Conservation (phyloP, 2,797 vertebrate species). For the Mormyrus hasselquistii region DNA sequence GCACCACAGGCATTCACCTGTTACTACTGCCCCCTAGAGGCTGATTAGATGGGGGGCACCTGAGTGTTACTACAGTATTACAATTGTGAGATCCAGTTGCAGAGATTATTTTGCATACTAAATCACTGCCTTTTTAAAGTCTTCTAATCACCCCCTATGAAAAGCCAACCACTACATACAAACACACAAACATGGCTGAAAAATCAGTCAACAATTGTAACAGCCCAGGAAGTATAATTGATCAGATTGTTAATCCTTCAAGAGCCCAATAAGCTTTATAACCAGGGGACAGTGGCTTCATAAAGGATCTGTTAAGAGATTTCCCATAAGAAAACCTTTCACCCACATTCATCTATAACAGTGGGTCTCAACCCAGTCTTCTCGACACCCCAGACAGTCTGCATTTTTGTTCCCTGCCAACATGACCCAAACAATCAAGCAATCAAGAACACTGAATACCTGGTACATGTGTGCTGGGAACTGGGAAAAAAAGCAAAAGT, state of each 20-base stretch:
- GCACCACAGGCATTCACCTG: not conserved
- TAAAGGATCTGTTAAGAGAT: not conserved
- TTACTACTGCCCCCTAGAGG: not conserved
- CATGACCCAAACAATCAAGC: not conserved
- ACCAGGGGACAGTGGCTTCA: not conserved
- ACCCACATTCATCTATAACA: not conserved
- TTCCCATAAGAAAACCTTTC: not conserved
- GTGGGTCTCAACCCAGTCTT: not conserved
- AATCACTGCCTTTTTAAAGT: not conserved
- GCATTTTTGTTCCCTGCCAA: not conserved
- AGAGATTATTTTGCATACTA: not conserved
- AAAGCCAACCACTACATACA: not conserved
- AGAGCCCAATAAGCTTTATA: not conserved
- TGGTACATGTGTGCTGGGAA: not conserved
- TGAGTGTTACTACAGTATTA: not conserved
- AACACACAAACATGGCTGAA: not conserved
- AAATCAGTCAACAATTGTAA: not conserved
- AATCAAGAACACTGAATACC: not conserved
- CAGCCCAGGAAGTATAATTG: not conserved
- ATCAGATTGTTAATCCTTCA: not conserved
- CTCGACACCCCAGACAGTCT: not conserved
- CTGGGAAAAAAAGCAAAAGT: not conserved
- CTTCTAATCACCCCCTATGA: not conserved
- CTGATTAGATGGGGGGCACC: not conserved
- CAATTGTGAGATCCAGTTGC: not conserved